These are phyloP conservation scores for Semnornis frantzii DNA, from an alignment of 2,113 vertebrate species.

Conservation along the genomic window DNA sequence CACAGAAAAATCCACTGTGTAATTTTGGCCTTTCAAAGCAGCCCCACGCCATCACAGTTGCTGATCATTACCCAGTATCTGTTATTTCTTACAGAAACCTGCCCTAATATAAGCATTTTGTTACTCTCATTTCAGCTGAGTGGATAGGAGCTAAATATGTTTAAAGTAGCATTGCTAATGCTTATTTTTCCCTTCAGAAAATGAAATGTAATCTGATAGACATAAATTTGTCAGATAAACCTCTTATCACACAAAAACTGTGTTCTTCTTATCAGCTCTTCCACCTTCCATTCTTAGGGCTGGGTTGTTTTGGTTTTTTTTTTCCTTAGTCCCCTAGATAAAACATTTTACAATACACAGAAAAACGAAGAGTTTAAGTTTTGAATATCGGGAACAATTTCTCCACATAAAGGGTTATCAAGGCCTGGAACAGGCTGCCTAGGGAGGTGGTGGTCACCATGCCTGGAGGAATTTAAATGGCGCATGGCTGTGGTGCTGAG, in stretches of 20 bases:
- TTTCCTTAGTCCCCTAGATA: background rate
- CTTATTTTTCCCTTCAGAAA: background rate
- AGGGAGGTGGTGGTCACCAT: too few relatives aligned
- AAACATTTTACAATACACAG: background rate
- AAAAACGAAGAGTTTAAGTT: background rate
- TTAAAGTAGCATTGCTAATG: background rate
- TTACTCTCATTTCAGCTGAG: background rate
- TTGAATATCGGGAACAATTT: background rate
- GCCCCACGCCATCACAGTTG: background rate
- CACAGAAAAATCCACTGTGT: background rate
- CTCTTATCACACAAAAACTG: background rate
- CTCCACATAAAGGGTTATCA: too few relatives aligned
- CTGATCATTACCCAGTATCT: background rate
- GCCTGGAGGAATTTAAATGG: too few relatives aligned
- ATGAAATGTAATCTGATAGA: background rate
- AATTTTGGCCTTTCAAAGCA: background rate
- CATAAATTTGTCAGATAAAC: background rate
- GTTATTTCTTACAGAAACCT: background rate
- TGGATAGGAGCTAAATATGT: background rate
- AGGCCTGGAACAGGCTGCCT: too few relatives aligned
- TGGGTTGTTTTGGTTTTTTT: background rate
- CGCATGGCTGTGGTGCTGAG: too few relatives aligned
- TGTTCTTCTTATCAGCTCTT: background rate
- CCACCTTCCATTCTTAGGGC: background rate
- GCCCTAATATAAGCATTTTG: background rate